Evolutionary conservation across 2,113 vertebrate genomes (phyloP), one percentile per base, ranked within the genome.

Genomic region (Bos indicus): DNA sequence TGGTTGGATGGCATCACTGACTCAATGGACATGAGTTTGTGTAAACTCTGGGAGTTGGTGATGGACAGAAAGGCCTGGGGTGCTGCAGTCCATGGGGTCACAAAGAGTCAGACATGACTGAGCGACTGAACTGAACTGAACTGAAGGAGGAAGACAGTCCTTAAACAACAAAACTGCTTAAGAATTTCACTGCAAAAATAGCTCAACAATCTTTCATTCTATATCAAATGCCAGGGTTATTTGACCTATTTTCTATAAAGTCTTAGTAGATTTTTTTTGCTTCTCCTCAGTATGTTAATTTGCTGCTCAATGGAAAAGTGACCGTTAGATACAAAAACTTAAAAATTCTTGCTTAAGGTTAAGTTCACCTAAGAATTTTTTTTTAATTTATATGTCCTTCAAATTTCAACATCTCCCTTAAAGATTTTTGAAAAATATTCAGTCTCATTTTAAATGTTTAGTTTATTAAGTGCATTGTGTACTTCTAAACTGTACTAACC

Each of bases 381-480:
- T 54, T 88, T 28, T 6, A 67, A 43, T 43, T 74, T 77, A 2
- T 64, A 82, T 80, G 5, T 43, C 40, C 25, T 71, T 60, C 43
- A 84, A 46, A 46, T 60, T 54, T 84, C 84, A 77, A 57, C 5
- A 16, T 36, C 56, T 77, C 14, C 1, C 91, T 60, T 80, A 81
- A 89, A 85, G 30, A 56, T 2, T 40, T 89, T 78, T 91, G 11
- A n/a, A 89, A 87, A 94, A 81, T 59, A 52, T 26, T 48, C 84
- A 36, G 9, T 80, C 10, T 92, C 23, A 62, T 91, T 62, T 95
- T 86, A 57, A 92, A 81, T 80, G 52, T 88, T 80, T 80, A 36
- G 36, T 85, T 94, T 64, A 67, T 89, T 48, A 71, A 84, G 57
- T 13, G 17, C 26, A 6, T 88, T 54, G 46, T 92, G n/a, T 23